Conservation (phyloP, 2,888 invertebrate genomes). For the Cabera pusaria region DNA sequence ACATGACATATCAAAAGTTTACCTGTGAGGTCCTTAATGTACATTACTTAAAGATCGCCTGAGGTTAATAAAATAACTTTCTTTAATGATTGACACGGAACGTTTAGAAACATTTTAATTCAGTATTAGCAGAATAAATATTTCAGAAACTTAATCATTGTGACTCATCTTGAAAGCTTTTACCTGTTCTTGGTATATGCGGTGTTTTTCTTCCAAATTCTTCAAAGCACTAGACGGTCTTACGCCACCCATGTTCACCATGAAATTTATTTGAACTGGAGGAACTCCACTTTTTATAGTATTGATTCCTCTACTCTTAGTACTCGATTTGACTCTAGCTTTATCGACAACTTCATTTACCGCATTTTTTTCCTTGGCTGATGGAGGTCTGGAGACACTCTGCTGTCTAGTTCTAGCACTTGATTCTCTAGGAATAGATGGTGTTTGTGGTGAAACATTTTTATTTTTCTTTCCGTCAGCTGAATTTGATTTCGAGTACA, state of each 20-base stretch:
- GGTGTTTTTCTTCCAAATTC: conserved; percentile 69
- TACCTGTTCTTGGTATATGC: conserved; percentile 70
- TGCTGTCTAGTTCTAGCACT: conserved; percentile 7
- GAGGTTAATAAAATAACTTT: conserved; percentile 15
- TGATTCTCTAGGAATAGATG: conserved; percentile 15
- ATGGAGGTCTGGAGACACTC: not conserved
- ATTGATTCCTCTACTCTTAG: conserved; percentile 46
- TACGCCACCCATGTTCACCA: conserved; percentile 60
- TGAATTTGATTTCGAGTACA: conserved; percentile 51
- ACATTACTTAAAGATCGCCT: conserved; percentile 2
- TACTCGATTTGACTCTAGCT: conserved; percentile 41
- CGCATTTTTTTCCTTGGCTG: conserved; percentile 26
- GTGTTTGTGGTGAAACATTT: conserved; percentile 7
- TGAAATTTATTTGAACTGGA: conserved; percentile 68
- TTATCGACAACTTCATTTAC: conserved; percentile 20
- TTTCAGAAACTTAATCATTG: conserved; percentile 27
- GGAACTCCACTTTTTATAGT: conserved; percentile 40
- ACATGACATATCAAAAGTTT: no score
- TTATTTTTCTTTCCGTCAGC: conserved; percentile 40
- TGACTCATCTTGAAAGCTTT: conserved; percentile 54
- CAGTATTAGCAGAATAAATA: conserved; percentile 16
- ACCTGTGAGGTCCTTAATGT: no score
- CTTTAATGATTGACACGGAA: conserved; percentile 16
- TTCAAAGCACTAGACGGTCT: conserved; percentile 59
- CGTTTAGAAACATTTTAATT: conserved; percentile 18